A percentile compares a stretch with the other conserved stretches of the same genome.
These are phyloP conservation scores for Solenopsis invicta DNA, from an alignment of 1,140 invertebrate genomes.

Conservation along the genomic window DNA sequence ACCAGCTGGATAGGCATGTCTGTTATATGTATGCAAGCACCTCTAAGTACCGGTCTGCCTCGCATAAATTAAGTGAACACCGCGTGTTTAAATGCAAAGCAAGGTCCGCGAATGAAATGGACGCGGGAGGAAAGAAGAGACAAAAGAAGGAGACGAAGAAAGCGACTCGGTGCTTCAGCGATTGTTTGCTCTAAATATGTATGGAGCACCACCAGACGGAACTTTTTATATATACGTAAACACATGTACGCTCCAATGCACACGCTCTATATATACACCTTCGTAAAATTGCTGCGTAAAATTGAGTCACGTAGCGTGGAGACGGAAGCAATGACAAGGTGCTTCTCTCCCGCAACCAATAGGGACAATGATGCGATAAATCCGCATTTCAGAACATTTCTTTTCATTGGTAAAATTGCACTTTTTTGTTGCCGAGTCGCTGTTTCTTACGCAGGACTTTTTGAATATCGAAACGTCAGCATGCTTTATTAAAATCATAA, in stretches of 20 bases:
- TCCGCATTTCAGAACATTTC: background rate
- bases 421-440: background rate
- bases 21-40: conserved; percentile 40
- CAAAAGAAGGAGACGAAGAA: background rate
- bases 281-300: background rate
- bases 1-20: conserved; percentile 42
- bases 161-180: conserved; percentile 13
- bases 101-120: conserved; percentile 56
- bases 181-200: conserved; percentile 65
- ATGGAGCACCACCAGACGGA: conserved; percentile 9
- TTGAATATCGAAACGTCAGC: background rate
- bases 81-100: conserved; percentile 73
- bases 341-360: background rate
- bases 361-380: background rate
- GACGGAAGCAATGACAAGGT: conserved; percentile 1
- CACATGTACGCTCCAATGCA: background rate
- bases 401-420: conserved; percentile 10
- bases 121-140: background rate
- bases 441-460: background rate
- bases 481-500: background rate
- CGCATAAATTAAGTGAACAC: conserved; percentile 72
- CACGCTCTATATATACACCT: background rate
- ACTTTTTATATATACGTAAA: background rate
- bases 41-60: conserved; percentile 37
- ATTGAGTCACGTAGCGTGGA: conserved; percentile 59